Evolutionary conservation across 1,140 invertebrate genomes (phyloP), one percentile per base, ranked within the genome.

Genomic region (Atta cephalotes): DNA sequence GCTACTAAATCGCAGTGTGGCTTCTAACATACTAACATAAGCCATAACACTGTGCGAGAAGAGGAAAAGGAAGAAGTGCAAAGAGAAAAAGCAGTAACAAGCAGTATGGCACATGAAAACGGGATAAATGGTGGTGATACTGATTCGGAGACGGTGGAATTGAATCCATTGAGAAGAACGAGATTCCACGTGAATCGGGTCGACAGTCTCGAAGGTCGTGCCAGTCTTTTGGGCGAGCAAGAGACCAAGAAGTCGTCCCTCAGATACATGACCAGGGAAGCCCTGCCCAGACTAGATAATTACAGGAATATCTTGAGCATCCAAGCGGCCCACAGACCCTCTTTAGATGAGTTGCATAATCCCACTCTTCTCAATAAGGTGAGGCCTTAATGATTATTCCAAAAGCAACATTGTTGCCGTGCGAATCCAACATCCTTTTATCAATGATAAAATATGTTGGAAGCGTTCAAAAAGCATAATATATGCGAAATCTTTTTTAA

Each of bases 241-340:
- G 94, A 95, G 71, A 94, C 94, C 1, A 93, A 88, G 58, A 95
- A 95, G 56, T 95, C 94, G 45, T 95, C 94, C 3, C 88, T 95
- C 66, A 97, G 98, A 77, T 97, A 98, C 92, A 97, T 99, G 93
- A 99, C 98, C 0, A 96, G 98, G 14, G 98, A 99, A 95, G 98
- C 98, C 2, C 93, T 99, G 63, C 98, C 98, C 10, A 96, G 98
- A 70, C 94, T 99, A 92, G 98, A 99, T 93, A 98, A 99, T 95
- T 99, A 99, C 95, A 96, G 98, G 82, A 99, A 99, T 94, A 97
- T 99, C 86, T 96, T 99, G 96, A 98, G 98, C 25, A 97, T 99
- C 63, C 98, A 98, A 92, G 98, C 98, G 3, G 98, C 97, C 21
- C 98, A 98, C 91, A 96, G 97, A 92, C 98, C 98, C 4, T 99